Percentiles rank a stretch among this genome's conserved stretches.
Evolutionary conservation across 2,797 vertebrate genomes (phyloP).

Genomic region (Distichodus sexfasciatus): DNA sequence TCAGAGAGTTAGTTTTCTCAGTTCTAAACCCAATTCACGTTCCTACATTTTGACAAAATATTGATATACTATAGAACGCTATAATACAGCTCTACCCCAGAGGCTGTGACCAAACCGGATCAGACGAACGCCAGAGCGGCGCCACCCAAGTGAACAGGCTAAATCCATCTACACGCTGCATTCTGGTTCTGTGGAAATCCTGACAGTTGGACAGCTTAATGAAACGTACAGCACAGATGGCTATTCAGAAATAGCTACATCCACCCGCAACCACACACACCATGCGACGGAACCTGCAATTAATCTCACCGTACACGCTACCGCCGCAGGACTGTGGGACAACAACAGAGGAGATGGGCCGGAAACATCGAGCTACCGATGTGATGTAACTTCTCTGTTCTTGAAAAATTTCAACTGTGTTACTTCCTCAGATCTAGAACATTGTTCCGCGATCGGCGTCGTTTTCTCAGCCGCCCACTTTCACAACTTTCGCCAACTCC

Average conservation of each 20-base stretch:
- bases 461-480: neutral
- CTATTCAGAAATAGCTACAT: neutral
- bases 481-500: conserved; percentile 7
- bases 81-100: too few species aligned
- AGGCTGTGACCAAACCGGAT: neutral
- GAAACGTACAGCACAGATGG: neutral
- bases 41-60: too few species aligned
- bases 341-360: neutral
- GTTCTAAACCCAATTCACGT: too few species aligned
- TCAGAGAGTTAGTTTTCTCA: too few species aligned
- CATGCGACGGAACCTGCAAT: neutral
- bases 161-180: neutral
- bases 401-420: neutral
- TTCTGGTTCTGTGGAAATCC: neutral
- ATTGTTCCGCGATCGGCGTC: neutral
- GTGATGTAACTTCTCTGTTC: neutral
- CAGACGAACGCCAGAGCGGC: too few species aligned
- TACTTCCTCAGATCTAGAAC: conserved; percentile 4
- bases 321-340: too few species aligned
- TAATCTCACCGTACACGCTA: conserved; percentile 5
- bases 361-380: neutral
- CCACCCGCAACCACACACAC: neutral
- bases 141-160: neutral
- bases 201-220: neutral
- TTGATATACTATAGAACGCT: too few species aligned